phyloP scores from a whole-genome alignment of 2,888 invertebrate genomes.

The Cataglyphis albicans region DNA sequence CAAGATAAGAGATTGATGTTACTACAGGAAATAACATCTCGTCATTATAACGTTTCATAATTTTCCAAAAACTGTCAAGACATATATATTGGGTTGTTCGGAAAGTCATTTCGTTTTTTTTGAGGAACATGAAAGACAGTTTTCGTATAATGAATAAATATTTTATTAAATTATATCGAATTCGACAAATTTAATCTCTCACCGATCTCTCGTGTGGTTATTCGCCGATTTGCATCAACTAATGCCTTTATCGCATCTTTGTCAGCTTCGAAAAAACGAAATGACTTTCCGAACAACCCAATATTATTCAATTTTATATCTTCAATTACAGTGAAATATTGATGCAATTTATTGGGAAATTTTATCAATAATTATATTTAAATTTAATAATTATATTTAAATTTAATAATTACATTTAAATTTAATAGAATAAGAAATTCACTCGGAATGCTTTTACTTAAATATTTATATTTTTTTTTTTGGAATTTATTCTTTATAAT shows the following conservation, averaged over 20 bases:
- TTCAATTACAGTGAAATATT: background rate
- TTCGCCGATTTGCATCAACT: no score
- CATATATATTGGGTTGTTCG: no score
- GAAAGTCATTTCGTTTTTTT: no score
- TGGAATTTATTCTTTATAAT: background rate
- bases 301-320: background rate
- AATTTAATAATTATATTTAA: no score
- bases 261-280: no score
- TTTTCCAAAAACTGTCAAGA: background rate
- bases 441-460: background rate
- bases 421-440: background rate
- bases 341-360: background rate
- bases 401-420: background rate
- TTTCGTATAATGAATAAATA: no score
- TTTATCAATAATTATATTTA: background rate
- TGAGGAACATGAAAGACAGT: no score
- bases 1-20: slow-evolving; percentile 20
- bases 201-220: no score
- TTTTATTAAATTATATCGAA: no score
- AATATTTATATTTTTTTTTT: background rate
- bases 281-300: no score
- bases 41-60: background rate
- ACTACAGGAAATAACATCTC: background rate
- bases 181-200: no score
- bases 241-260: no score